These are phyloP conservation scores for Drosophila heteroneura DNA, from an alignment of 2,888 invertebrate species.

Conservation along the genomic window DNA sequence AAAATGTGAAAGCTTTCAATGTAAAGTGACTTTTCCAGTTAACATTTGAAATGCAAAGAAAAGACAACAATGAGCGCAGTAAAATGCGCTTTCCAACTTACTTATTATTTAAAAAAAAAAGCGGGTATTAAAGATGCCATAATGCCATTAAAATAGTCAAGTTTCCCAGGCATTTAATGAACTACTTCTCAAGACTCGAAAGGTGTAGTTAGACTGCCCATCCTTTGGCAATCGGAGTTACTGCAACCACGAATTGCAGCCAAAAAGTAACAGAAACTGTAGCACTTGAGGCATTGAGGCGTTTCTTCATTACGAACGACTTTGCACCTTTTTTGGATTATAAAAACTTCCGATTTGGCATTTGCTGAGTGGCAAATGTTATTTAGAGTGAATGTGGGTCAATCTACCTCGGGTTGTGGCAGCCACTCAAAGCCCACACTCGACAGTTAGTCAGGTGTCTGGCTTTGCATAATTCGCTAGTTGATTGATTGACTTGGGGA, in stretches of 20 bases:
- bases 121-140: slow-evolving; percentile 33
- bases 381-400: slow-evolving; percentile 41
- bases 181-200: slow-evolving; percentile 22
- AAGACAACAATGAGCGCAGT: slow-evolving; percentile 28
- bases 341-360: slow-evolving; percentile 23
- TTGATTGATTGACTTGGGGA: slow-evolving; percentile 68
- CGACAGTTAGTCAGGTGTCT: slow-evolving; percentile 30
- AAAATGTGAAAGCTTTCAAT: slow-evolving; percentile 22
- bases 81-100: slow-evolving; percentile 35
- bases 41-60: slow-evolving; percentile 14
- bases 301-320: slow-evolving; percentile 56
- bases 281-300: slow-evolving; percentile 58
- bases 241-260: slow-evolving; percentile 13
- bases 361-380: slow-evolving; percentile 28
- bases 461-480: slow-evolving; percentile 63
- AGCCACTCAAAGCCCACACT: slow-evolving; percentile 2
- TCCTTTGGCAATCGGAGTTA: slow-evolving; percentile 37
- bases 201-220: slow-evolving; percentile 41
- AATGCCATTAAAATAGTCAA: slow-evolving; percentile 25
- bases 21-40: slow-evolving; percentile 29
- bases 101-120: slow-evolving; percentile 2
- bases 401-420: slow-evolving; percentile 21
- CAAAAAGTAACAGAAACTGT: slow-evolving; percentile 55
- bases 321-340: slow-evolving; percentile 40
- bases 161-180: slow-evolving; percentile 35